A percentile compares a stretch with the other conserved stretches of the same genome.
Conservation (phyloP, 2,888 invertebrate genomes). For the Calliopum simillimum region DNA sequence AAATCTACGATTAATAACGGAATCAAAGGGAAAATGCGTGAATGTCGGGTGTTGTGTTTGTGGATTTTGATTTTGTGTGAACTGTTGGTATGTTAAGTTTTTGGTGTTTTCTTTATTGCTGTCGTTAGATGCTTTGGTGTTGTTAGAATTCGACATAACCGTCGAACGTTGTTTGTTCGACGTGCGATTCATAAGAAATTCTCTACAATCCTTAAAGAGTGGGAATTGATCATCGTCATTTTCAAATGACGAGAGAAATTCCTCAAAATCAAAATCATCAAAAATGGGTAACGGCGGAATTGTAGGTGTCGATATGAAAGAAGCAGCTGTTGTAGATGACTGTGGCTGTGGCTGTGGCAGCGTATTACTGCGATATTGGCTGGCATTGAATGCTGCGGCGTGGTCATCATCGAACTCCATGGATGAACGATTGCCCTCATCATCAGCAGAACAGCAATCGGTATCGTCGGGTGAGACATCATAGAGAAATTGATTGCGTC, state of each 20-base stretch:
- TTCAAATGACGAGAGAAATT: slow-evolving; percentile 77
- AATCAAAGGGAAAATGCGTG: slow-evolving; percentile 45
- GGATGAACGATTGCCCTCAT: slow-evolving; percentile 60
- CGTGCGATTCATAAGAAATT: slow-evolving; percentile 64
- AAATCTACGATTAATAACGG: slow-evolving; percentile 23
- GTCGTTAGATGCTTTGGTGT: slow-evolving; percentile 37
- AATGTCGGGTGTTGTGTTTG: slow-evolving; percentile 18
- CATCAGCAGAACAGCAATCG: slow-evolving; percentile 57
- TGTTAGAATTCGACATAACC: slow-evolving; percentile 55
- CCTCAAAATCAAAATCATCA: slow-evolving; percentile 74
- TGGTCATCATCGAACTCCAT: slow-evolving; percentile 57
- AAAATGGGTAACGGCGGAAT: slow-evolving; percentile 66
- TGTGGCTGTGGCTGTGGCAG: slow-evolving; percentile 26
- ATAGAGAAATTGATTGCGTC: slow-evolving; percentile 66
- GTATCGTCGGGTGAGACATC: slow-evolving; percentile 64
- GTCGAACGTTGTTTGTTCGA: slow-evolving; percentile 61
- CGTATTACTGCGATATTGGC: slow-evolving; percentile 4
- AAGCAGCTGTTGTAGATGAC: slow-evolving; percentile 30
- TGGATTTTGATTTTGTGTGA: slow-evolving; percentile 40
- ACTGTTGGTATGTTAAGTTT: slow-evolving; percentile 36
- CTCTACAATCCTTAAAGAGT: slow-evolving; percentile 68
- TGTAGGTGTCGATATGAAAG: slow-evolving; percentile 41
- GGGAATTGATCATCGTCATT: slow-evolving; percentile 72
- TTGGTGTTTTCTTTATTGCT: slow-evolving; percentile 39
- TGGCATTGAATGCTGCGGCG: slow-evolving; percentile 44